A percentile compares a stretch with the other conserved stretches of the same genome.
These are phyloP conservation scores for Toxotes chatareus DNA, from an alignment of 2,113 vertebrate genomes.

Conservation along the genomic window DNA sequence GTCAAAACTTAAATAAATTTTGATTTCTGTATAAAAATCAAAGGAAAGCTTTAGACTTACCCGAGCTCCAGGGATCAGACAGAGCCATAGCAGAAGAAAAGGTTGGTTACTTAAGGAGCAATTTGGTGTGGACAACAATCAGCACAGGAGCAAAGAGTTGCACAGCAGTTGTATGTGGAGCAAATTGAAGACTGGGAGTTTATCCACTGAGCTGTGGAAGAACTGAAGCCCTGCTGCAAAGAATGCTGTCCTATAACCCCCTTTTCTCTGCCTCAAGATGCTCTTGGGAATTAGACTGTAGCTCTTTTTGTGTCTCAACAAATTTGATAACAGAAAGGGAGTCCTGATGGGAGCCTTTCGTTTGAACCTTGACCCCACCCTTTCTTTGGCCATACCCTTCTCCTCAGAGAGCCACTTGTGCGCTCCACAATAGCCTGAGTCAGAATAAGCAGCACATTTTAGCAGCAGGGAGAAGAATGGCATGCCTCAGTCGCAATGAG, in stretches of 20 bases:
- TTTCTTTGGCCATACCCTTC: constrained; percentile 75
- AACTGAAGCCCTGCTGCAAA: constrained; percentile 44
- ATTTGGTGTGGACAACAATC: constrained; percentile 19
- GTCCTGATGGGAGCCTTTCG: constrained; percentile 72
- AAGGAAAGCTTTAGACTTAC: constrained; percentile 38
- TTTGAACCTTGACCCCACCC: constrained; percentile 83
- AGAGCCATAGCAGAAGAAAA: not conserved
- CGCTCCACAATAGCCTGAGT: constrained; percentile 83
- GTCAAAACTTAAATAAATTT: not conserved
- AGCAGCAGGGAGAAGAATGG: constrained; percentile 78
- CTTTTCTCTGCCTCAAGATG: constrained; percentile 66
- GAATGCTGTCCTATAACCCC: constrained; percentile 61
- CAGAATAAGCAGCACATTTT: constrained; percentile 77
- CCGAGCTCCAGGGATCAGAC: constrained; percentile 29
- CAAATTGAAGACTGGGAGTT: constrained; percentile 32
- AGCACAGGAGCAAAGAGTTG: constrained; percentile 48
- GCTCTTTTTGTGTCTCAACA: constrained; percentile 81
- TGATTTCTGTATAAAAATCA: not conserved
- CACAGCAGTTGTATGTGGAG: constrained; percentile 7
- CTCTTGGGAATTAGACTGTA: constrained; percentile 70
- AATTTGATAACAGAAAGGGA: constrained; percentile 83
- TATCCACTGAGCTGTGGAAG: constrained; percentile 24
- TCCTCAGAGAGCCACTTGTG: constrained; percentile 86
- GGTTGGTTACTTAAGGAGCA: not conserved
- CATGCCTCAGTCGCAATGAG: constrained; percentile 72